phyloP scores from a whole-genome alignment of 2,113 vertebrate species.

The Dendropsophus ebraccatus region DNA sequence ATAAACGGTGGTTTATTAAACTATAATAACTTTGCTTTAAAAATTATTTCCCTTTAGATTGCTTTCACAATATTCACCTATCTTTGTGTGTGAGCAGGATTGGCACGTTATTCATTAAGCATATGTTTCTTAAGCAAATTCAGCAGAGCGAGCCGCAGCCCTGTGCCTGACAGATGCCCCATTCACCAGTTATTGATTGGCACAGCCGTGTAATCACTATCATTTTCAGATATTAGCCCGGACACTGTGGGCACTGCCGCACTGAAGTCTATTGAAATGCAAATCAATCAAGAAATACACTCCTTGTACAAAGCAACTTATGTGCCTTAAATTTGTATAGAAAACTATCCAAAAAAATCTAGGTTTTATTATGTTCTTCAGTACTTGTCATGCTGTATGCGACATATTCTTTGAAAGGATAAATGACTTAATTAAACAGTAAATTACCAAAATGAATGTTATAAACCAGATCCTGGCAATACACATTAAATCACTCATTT shows the following conservation, averaged over 20 bases:
- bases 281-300: not conserved
- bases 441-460: not conserved
- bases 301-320: not conserved
- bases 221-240: constrained; percentile 1
- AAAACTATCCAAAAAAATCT: not conserved
- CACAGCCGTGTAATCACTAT: not conserved
- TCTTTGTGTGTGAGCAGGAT: not conserved
- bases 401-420: not conserved
- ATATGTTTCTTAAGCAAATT: not conserved
- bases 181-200: constrained; percentile 1
- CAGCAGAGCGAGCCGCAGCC: not conserved
- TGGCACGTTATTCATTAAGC: not conserved
- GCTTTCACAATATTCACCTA: not conserved
- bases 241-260: not conserved
- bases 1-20: not conserved
- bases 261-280: not conserved
- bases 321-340: not conserved
- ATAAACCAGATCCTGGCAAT: not conserved
- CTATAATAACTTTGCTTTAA: not conserved
- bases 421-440: not conserved
- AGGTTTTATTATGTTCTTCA: not conserved
- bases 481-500: not conserved
- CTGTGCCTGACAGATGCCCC: constrained; percentile 8
- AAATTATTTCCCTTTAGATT: not conserved
- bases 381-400: not conserved